These are phyloP conservation scores for Gallinago solitaria DNA, from an alignment of 2,797 vertebrate species.

Conservation along the genomic window DNA sequence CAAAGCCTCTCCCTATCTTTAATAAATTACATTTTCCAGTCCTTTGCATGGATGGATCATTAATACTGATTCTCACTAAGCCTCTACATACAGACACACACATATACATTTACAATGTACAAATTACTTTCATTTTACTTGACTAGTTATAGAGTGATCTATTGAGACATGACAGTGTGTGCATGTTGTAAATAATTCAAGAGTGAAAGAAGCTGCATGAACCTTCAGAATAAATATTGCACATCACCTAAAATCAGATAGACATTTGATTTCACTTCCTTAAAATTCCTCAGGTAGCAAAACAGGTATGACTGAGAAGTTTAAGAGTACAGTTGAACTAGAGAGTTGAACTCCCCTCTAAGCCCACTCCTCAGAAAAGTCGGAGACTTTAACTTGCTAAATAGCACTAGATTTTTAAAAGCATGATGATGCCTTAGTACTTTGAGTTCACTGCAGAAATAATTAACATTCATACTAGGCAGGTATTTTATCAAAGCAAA, in stretches of 20 bases:
- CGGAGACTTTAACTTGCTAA: conserved; percentile 12
- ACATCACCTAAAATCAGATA: conserved; percentile 12
- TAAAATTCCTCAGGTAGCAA: neutral
- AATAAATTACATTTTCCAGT: neutral
- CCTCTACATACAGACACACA: neutral
- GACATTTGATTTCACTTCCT: conserved; percentile 13
- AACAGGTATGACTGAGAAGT: neutral
- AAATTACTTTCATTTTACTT: conserved; percentile 24
- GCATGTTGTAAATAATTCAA: conserved; percentile 21
- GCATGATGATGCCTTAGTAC: neutral
- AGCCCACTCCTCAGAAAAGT: neutral
- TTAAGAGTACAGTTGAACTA: neutral
- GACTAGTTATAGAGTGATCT: neutral
- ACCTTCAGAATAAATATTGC: conserved; percentile 32
- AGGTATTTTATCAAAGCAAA: neutral
- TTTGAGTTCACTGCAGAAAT: neutral
- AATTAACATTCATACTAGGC: neutral
- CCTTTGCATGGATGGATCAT: neutral
- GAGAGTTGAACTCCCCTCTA: neutral
- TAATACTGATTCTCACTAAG: neutral
- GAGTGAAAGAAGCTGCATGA: neutral
- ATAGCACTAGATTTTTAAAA: neutral
- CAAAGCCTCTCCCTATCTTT: neutral
- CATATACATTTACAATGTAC: neutral
- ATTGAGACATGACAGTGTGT: neutral